These are phyloP conservation scores for Thumatha senex DNA, from an alignment of 2,888 invertebrate genomes.

Conservation along the genomic window DNA sequence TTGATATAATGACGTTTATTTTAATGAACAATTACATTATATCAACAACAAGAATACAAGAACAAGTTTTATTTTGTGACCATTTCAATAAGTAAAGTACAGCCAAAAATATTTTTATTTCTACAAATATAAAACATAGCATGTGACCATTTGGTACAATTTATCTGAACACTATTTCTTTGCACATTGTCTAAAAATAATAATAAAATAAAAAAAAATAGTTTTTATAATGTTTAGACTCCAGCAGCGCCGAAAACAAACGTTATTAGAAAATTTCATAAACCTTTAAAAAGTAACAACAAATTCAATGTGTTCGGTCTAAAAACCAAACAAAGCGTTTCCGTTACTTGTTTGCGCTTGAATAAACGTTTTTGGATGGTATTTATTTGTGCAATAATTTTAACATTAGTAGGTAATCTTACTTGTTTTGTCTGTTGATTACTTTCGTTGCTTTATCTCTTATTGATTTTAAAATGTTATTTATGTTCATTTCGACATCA, in stretches of 20 bases:
- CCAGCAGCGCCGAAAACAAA: slow-evolving; percentile 29
- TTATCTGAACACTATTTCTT: not conserved
- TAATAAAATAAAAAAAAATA: slow-evolving; percentile 14
- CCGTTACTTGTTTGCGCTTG: slow-evolving; percentile 61
- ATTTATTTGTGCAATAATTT: slow-evolving; percentile 53
- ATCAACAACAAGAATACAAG: too few relatives aligned
- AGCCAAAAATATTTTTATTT: too few relatives aligned
- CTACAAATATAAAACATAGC: too few relatives aligned
- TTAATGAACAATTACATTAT: too few relatives aligned
- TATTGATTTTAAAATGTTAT: too few relatives aligned
- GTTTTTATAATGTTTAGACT: slow-evolving; percentile 16
- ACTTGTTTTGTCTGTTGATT: slow-evolving; percentile 28
- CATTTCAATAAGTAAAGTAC: too few relatives aligned
- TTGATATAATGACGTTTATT: too few relatives aligned
- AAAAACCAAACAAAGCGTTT: slow-evolving; percentile 54
- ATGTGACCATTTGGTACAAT: too few relatives aligned
- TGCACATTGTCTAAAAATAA: not conserved
- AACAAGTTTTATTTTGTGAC: too few relatives aligned
- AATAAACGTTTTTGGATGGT: slow-evolving; percentile 60
- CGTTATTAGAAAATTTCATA: slow-evolving; percentile 35
- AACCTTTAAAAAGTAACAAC: slow-evolving; percentile 45
- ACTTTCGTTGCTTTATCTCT: not conserved
- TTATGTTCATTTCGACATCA: too few relatives aligned
- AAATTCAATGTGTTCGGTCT: slow-evolving; percentile 42
- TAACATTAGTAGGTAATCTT: slow-evolving; percentile 48